A percentile compares a stretch with the other conserved stretches of the same genome.
phyloP scores from a whole-genome alignment of 2,888 invertebrate genomes.

The Protonemura montana region DNA sequence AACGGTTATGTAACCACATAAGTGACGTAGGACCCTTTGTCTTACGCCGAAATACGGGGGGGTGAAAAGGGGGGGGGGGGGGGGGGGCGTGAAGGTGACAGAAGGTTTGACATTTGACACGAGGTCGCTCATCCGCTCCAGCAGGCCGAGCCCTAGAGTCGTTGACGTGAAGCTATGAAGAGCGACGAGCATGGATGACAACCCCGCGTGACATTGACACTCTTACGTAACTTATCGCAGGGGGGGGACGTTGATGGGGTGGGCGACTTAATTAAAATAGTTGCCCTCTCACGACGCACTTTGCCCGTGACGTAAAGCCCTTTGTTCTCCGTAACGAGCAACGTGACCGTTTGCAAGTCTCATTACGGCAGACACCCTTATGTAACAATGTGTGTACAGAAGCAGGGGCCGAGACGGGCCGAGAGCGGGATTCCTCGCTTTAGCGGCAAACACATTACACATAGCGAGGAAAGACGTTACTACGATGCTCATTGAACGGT shows the following conservation, averaged over 20 bases:
- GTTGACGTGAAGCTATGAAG: too few species aligned
- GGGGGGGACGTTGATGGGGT: neutral
- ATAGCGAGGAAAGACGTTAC: too few species aligned
- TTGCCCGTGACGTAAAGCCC: neutral
- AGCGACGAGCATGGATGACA: too few species aligned
- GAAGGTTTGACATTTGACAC: neutral
- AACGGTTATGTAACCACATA: neutral
- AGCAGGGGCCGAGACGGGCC: neutral
- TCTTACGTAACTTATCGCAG: neutral
- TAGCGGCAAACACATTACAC: too few species aligned
- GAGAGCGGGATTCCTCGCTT: neutral
- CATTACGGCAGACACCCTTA: neutral
- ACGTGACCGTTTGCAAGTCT: neutral
- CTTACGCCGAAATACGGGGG: neutral
- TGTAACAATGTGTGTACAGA: neutral
- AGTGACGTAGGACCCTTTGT: neutral
- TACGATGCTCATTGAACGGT: neutral
- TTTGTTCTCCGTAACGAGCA: neutral
- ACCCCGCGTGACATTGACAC: neutral
- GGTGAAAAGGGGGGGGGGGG: neutral
- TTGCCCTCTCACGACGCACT: neutral
- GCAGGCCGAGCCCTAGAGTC: neutral
- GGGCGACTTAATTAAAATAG: too few species aligned
- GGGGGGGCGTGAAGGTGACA: neutral
- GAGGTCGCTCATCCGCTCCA: neutral